Evolutionary conservation across 2,888 invertebrate species (phyloP), one percentile per base, ranked within the genome.

Genomic region (Stenoptilia bipunctidactyla): DNA sequence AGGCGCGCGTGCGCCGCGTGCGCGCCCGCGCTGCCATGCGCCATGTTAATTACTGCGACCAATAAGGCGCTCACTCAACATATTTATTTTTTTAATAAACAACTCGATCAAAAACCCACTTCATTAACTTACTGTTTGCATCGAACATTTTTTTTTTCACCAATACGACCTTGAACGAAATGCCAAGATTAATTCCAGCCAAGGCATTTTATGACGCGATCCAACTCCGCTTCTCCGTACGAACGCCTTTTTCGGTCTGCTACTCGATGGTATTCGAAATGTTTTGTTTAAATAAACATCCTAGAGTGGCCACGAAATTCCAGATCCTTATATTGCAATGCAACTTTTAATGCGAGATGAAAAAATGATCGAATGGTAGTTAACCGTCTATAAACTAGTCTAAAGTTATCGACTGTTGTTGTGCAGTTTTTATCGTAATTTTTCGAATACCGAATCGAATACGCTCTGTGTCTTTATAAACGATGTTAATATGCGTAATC

Each of bases 31-130:
- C 61, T 55, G 57, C 58, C 60, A 46, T 57, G 58, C 61, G 64
- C 71, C 68, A 68, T 66, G 65, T 72, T 77, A 82, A 82, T 82
- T 80, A 76, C 73, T 62, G 67, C 66, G 51, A 68, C 73, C 77
- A 73, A 74, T 79, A 80, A 74, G 70, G 69, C 64, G 69, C 65
- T 61, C 65, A 59, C 61, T 71, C 75, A 67, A 74, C 67, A 66
- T 72, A 64, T 63, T 69, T 67, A 61, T 66, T 71, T 69, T 40
- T 72, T 70, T 56, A 62, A 60, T 61, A 64, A 66, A 69, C 66
- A 63, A 66, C 69, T 70, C 58, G 58, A 27, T 37, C 27, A 27
- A 14, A 62, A 62, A 64, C 58, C 50, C 51, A 63, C 65, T 65
- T 69, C 58, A 67, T 69, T 73, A 68, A 66, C 49, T 52, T 51